phyloP scores from a whole-genome alignment of 2,797 vertebrate species.

The Sphenodon punctatus region DNA sequence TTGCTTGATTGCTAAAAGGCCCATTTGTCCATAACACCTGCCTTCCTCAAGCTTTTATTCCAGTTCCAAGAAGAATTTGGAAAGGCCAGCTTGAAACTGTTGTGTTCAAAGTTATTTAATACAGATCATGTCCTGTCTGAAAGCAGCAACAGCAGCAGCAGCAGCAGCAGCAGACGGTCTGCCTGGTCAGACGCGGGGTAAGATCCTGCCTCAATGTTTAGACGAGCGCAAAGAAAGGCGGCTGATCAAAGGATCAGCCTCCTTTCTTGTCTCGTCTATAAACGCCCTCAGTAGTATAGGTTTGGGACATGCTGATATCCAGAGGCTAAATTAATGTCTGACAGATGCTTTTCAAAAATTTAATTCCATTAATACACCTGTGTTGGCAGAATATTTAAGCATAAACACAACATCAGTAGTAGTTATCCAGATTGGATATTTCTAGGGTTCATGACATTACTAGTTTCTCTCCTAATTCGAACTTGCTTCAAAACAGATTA shows the following conservation, averaged over 20 bases:
- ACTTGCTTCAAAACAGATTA: conserved; percentile 38
- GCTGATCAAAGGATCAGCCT: too few species aligned
- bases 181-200: too few species aligned
- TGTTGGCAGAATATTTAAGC: not conserved
- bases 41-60: not conserved
- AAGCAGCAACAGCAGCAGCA: too few species aligned
- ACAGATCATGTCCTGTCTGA: not conserved
- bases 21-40: not conserved
- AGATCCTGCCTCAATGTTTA: too few species aligned
- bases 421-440: not conserved
- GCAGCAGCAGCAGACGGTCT: too few species aligned
- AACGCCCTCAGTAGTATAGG: not conserved
- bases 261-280: not conserved
- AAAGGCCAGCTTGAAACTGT: not conserved
- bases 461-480: not conserved
- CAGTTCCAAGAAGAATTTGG: not conserved
- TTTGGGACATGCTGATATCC: not conserved
- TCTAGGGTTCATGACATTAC: not conserved
- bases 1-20: not conserved
- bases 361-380: not conserved
- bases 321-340: not conserved
- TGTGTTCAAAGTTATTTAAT: not conserved
- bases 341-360: not conserved
- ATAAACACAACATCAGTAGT: not conserved
- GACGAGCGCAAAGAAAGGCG: too few species aligned